Percentiles rank a stretch among this genome's conserved stretches.
Evolutionary conservation across 2,888 invertebrate species (phyloP).

Genomic region (Macroteleia sp.): DNA sequence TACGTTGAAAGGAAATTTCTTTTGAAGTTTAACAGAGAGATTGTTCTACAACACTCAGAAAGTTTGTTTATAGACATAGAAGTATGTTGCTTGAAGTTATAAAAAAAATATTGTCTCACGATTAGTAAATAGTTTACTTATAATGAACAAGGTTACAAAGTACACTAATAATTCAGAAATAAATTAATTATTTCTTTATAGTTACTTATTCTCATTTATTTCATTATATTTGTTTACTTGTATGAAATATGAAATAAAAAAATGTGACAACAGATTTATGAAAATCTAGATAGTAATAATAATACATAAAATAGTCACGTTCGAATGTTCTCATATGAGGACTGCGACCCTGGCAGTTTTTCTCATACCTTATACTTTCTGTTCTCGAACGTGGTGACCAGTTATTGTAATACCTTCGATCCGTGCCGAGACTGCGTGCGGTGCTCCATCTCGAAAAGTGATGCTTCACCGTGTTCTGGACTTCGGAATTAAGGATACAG

Average conservation of each 20-base stretch:
- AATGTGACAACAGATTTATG: constrained; percentile 42
- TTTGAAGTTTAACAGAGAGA: no score
- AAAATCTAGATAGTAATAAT: constrained; percentile 36
- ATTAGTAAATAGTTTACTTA: no score
- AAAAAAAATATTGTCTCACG: no score
- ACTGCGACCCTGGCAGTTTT: constrained; percentile 64
- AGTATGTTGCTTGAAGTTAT: no score
- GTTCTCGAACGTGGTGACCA: constrained; percentile 93
- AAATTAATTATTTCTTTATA: no score
- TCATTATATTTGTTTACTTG: constrained; percentile 17
- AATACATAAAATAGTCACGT: constrained; percentile 53
- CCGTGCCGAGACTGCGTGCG: constrained; percentile 87
- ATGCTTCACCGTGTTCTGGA: constrained; percentile 92
- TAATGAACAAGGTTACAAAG: no score
- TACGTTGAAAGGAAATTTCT: no score
- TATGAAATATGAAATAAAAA: constrained; percentile 21
- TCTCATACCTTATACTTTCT: constrained; percentile 90
- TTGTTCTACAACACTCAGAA: no score
- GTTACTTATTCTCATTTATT: no score
- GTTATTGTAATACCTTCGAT: constrained; percentile 89
- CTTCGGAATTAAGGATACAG: constrained; percentile 96
- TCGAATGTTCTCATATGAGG: constrained; percentile 62
- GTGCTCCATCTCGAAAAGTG: constrained; percentile 92
- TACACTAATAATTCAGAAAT: no score
- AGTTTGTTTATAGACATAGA: no score